Conservation (phyloP, 1,140 invertebrate species). For the Apis dorsata region DNA sequence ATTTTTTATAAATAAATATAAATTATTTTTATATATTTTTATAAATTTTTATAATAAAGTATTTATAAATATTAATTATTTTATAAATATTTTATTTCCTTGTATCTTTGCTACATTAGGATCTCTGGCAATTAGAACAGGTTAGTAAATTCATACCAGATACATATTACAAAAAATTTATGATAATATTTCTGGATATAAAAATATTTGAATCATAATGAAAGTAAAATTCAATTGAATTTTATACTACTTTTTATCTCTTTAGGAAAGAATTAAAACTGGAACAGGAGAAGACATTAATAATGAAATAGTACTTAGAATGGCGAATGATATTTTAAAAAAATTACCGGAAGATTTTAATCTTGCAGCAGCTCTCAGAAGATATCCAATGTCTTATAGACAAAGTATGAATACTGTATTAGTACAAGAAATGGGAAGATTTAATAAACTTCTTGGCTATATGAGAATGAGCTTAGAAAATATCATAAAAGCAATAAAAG, state of each 20-base stretch:
- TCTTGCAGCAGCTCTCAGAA: conserved; percentile 83
- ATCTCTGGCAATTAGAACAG: conserved; percentile 74
- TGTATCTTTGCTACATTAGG: conserved; percentile 60
- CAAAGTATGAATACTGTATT: conserved; percentile 96
- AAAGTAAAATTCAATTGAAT: background rate
- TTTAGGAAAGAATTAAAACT: conserved; percentile 73
- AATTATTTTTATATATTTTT: too few species aligned
- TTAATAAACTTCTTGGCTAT: conserved; percentile 88
- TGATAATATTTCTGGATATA: background rate
- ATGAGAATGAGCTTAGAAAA: conserved; percentile 89
- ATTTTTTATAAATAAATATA: conserved; percentile 36
- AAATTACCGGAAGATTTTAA: conserved; percentile 89
- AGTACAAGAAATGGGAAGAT: conserved; percentile 95
- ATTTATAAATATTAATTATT: conserved; percentile 6
- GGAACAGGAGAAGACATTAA: conserved; percentile 79
- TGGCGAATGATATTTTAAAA: conserved; percentile 85
- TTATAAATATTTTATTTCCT: conserved; percentile 24
- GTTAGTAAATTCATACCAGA: background rate
- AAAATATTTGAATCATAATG: background rate
- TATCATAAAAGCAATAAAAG: conserved; percentile 94
- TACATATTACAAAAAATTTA: too few species aligned
- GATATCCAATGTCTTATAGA: conserved; percentile 90
- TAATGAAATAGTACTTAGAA: conserved; percentile 86
- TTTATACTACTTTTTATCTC: background rate
- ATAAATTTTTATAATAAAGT: too few species aligned